phyloP scores from a whole-genome alignment of 2,888 invertebrate genomes.

The Leptinotarsa haldemani region DNA sequence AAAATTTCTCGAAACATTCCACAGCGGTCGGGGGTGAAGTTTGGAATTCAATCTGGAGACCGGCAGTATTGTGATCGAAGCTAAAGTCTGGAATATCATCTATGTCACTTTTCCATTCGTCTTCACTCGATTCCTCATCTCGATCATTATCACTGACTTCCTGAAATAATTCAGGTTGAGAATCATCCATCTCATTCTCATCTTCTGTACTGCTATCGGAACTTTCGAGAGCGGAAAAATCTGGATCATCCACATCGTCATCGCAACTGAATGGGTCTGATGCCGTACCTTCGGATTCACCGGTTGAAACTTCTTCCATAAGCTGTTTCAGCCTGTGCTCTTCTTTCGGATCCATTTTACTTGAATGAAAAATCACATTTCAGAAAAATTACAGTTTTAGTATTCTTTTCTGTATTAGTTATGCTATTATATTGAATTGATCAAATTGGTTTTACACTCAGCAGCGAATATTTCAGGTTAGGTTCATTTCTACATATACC shows the following conservation, averaged over 20 bases:
- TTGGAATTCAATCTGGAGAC: slow-evolving; percentile 23
- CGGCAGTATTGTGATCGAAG: slow-evolving; percentile 2
- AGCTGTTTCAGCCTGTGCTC: slow-evolving; percentile 1
- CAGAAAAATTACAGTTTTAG: no score
- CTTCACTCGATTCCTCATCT: slow-evolving; percentile 7
- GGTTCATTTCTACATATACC: no score
- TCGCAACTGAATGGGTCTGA: slow-evolving; percentile 14
- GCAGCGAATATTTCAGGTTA: no score
- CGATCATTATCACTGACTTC: slow-evolving; percentile 14
- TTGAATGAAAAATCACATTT: no score
- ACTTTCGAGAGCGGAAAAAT: not conserved
- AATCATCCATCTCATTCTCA: slow-evolving; percentile 3
- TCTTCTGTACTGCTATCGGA: slow-evolving; percentile 11
- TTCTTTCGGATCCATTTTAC: slow-evolving; percentile 4
- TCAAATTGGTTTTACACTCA: no score
- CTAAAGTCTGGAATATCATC: slow-evolving; percentile 20
- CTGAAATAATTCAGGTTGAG: no score
- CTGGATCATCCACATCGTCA: slow-evolving; percentile 15
- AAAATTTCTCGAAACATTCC: slow-evolving; percentile 23
- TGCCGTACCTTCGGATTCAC: not conserved
- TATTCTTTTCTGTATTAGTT: no score
- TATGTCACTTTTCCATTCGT: slow-evolving; percentile 13
- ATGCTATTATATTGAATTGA: no score
- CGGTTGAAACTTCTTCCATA: slow-evolving; percentile 12
- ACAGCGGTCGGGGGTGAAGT: slow-evolving; percentile 14